These are phyloP conservation scores for Chionomys nivalis DNA, from an alignment of 2,113 vertebrate species.

Conservation along the genomic window DNA sequence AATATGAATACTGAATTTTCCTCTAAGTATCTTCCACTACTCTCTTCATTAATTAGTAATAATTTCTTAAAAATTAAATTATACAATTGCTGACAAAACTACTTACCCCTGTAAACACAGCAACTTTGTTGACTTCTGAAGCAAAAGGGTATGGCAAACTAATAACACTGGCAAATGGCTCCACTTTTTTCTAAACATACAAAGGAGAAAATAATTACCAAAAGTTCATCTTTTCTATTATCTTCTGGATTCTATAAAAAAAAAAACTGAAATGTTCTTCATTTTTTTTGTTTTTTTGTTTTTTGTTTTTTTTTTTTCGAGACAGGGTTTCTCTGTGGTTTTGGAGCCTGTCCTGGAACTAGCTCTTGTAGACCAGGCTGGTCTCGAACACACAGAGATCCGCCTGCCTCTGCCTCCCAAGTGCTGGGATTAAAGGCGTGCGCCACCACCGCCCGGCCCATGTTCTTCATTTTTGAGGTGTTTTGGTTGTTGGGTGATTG, in stretches of 20 bases:
- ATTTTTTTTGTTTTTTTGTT: no score
- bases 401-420: no score
- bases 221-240: slow-evolving; percentile 50
- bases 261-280: neutral
- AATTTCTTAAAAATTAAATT: neutral
- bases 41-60: slow-evolving; percentile 8
- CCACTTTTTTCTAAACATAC: slow-evolving; percentile 91
- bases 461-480: neutral
- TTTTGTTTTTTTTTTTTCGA: no score
- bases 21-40: slow-evolving; percentile 6
- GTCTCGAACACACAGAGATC: no score
- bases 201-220: neutral
- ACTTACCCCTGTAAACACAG: slow-evolving; percentile 94
- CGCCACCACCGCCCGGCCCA: no score
- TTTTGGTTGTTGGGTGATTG: neutral
- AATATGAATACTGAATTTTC: neutral
- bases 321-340: no score
- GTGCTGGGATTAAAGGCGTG: no score
- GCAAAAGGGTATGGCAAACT: slow-evolving; percentile 88
- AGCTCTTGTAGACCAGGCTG: no score
- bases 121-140: slow-evolving; percentile 88
- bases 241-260: slow-evolving; percentile 26
- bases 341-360: no score
- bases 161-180: slow-evolving; percentile 89
- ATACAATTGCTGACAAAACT: neutral